These are phyloP conservation scores for Chloroclysta siterata DNA, from an alignment of 2,888 invertebrate genomes.

Conservation along the genomic window DNA sequence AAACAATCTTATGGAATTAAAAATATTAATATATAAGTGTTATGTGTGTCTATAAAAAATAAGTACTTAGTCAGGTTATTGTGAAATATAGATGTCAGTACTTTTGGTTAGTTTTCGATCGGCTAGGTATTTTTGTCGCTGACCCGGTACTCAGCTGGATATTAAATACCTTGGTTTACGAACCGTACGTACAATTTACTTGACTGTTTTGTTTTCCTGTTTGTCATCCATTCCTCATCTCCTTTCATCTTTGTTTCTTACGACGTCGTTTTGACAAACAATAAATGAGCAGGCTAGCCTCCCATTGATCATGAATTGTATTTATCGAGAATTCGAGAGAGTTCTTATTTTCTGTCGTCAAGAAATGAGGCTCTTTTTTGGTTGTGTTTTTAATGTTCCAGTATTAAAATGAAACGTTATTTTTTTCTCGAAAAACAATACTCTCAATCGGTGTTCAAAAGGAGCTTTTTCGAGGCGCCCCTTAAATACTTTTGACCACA, in stretches of 20 bases:
- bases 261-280: conserved; percentile 5
- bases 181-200: conserved; percentile 5
- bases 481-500: too few relatives aligned
- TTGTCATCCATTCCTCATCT: conserved; percentile 20
- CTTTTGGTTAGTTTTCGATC: too few relatives aligned
- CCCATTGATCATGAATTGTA: conserved; percentile 1
- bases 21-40: too few relatives aligned
- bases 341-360: background rate
- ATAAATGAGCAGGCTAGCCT: background rate
- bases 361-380: background rate
- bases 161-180: background rate
- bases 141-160: background rate
- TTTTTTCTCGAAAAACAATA: too few relatives aligned
- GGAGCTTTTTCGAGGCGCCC: too few relatives aligned
- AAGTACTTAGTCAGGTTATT: too few relatives aligned
- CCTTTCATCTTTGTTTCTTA: conserved; percentile 12
- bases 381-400: background rate
- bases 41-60: too few relatives aligned
- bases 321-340: background rate
- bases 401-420: too few relatives aligned
- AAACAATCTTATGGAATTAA: too few relatives aligned
- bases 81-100: too few relatives aligned
- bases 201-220: conserved; percentile 28
- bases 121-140: too few relatives aligned
- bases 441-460: too few relatives aligned